These are phyloP conservation scores for Vulpes ferrilata DNA, from an alignment of 2,113 vertebrate species.

Conservation along the genomic window DNA sequence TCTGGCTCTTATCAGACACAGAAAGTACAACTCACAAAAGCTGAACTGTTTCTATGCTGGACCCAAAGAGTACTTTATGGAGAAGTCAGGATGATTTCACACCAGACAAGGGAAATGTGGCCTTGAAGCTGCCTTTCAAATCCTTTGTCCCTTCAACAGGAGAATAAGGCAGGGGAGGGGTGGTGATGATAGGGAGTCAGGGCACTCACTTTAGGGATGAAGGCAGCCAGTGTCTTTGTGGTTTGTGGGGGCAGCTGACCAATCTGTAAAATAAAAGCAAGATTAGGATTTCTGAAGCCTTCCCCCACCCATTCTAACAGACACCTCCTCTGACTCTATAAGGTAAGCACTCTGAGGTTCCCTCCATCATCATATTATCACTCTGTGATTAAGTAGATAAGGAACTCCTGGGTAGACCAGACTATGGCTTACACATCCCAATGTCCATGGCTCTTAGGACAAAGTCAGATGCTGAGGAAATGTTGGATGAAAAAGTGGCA, in stretches of 20 bases:
- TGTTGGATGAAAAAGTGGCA: background rate
- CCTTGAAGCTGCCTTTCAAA: background rate
- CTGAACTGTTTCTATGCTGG: background rate
- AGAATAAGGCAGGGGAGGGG: background rate
- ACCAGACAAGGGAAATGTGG: background rate
- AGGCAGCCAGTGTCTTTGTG: constrained; percentile 33
- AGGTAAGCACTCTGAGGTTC: background rate
- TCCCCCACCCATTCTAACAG: background rate
- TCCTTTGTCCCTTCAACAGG: background rate
- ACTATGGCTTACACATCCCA: background rate
- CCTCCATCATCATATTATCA: background rate
- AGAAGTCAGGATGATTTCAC: background rate
- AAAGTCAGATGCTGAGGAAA: background rate
- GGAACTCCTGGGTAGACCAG: background rate
- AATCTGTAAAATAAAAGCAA: constrained; percentile 68
- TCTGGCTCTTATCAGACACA: background rate
- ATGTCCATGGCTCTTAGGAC: background rate
- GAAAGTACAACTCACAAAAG: background rate
- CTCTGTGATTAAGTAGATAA: background rate
- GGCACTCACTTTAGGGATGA: constrained; percentile 78
- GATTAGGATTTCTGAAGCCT: background rate
- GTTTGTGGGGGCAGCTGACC: constrained; percentile 61
- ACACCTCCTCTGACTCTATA: background rate
- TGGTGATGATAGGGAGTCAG: background rate
- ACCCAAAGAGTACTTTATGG: background rate